phyloP scores from a whole-genome alignment of 2,797 vertebrate species.

The Cirrhinus molitorella region DNA sequence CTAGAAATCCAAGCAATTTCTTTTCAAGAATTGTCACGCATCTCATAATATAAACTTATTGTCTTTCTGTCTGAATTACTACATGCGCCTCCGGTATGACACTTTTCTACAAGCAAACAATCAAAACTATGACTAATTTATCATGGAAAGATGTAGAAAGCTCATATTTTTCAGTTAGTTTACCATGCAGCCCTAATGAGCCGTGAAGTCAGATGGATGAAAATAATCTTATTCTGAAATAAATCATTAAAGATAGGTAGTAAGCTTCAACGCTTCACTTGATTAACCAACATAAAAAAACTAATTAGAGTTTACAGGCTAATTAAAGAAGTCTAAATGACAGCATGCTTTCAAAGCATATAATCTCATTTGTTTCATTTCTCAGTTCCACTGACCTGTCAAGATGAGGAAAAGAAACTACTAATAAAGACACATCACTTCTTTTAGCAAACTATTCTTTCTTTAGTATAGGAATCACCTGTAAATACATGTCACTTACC shows the following conservation, averaged over 20 bases:
- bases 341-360: not conserved
- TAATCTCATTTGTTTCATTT: not conserved
- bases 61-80: not conserved
- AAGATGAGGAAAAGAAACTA: not conserved
- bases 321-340: not conserved
- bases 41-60: not conserved
- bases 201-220: not conserved
- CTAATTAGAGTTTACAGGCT: not conserved
- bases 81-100: not conserved
- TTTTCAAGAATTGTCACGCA: not conserved
- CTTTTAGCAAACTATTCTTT: not conserved
- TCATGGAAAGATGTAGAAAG: not conserved
- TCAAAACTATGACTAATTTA: not conserved
- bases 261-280: not conserved
- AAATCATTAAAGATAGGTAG: not conserved
- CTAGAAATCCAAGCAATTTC: slow-evolving; percentile 5
- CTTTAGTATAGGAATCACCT: not conserved
- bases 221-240: not conserved
- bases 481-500: slow-evolving; percentile 17
- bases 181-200: not conserved
- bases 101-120: not conserved
- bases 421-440: not conserved
- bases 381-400: not conserved
- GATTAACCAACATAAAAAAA: not conserved
- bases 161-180: not conserved